Conservation (phyloP, 2,888 invertebrate genomes). For the Microctonus brassicae region DNA sequence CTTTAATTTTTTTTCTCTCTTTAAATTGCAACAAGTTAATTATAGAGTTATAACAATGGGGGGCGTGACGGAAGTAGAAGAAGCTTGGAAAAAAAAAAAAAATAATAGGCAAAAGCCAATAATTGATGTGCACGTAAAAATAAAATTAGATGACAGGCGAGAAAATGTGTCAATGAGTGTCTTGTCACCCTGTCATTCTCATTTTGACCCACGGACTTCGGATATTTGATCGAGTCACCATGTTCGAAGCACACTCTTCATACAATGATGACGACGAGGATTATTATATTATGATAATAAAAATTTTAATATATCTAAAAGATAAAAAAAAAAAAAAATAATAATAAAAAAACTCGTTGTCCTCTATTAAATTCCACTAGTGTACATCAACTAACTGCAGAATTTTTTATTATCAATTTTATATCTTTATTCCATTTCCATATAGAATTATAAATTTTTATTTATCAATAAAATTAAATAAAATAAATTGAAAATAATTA, state of each 20-base stretch:
- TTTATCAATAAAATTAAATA: too few species aligned
- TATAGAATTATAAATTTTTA: too few species aligned
- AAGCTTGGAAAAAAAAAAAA: too few species aligned
- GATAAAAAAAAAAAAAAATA: neutral
- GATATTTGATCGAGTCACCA: constrained; percentile 32
- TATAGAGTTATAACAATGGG: too few species aligned
- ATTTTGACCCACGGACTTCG: constrained; percentile 41
- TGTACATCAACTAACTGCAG: too few species aligned
- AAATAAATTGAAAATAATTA: too few species aligned
- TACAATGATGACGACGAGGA: neutral
- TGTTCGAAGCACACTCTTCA: constrained; percentile 12
- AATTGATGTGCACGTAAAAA: neutral
- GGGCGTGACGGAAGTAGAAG: too few species aligned
- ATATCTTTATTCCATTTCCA: too few species aligned
- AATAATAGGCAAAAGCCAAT: too few species aligned
- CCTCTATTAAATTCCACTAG: neutral
- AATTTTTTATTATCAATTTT: too few species aligned
- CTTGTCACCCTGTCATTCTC: neutral
- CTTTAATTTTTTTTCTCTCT: too few species aligned
- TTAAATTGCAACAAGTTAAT: too few species aligned
- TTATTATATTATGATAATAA: neutral
- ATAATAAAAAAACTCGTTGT: neutral
- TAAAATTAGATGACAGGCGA: constrained; percentile 15
- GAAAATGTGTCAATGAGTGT: neutral
- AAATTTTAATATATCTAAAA: neutral